Evolutionary conservation across 1,140 invertebrate species (phyloP).

Genomic region (Formica exsecta): DNA sequence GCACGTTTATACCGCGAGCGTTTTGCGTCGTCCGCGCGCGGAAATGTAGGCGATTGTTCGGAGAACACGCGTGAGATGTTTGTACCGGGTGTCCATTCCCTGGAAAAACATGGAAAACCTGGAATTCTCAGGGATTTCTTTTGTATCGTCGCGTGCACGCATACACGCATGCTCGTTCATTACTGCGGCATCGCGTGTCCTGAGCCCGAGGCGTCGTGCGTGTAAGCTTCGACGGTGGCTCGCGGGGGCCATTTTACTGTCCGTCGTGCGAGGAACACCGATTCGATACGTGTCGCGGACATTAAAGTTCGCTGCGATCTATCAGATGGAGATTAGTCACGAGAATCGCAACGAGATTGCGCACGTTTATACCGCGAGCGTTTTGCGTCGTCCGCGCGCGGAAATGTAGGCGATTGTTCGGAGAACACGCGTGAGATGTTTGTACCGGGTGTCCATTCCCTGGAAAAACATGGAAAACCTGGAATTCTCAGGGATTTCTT

Average conservation of each 20-base stretch:
- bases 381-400: too few species aligned
- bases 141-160: constrained; percentile 16
- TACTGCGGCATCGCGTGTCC: constrained; percentile 79
- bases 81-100: too few species aligned
- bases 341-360: constrained; percentile 60
- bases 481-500: too few species aligned
- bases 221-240: constrained; percentile 67
- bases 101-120: too few species aligned
- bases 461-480: too few species aligned
- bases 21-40: too few species aligned
- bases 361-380: constrained; percentile 31
- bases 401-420: neutral
- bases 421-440: neutral
- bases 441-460: too few species aligned
- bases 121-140: too few species aligned
- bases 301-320: constrained; percentile 50
- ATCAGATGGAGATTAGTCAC: constrained; percentile 35
- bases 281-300: constrained; percentile 68
- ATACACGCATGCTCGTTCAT: constrained; percentile 67
- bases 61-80: neutral
- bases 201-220: constrained; percentile 69
- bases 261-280: constrained; percentile 70
- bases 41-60: neutral
- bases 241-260: constrained; percentile 82
- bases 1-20: constrained; percentile 31